A percentile compares a stretch with the other conserved stretches of the same genome.
Conservation (phyloP, 2,797 vertebrate species). For the Botia kubotai region DNA sequence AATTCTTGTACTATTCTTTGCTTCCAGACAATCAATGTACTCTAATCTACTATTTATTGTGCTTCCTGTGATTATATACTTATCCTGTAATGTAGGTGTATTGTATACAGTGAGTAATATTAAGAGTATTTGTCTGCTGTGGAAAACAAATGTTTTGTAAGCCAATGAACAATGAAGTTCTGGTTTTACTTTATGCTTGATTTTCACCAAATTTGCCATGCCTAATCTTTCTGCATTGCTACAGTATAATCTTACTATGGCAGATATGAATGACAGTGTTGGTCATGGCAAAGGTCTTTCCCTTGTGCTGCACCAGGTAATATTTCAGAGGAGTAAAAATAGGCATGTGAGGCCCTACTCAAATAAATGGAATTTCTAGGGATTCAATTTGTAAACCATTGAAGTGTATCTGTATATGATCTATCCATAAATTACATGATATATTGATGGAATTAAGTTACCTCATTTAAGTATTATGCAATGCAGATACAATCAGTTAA, state of each 20-base stretch:
- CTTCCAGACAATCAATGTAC: too few species aligned
- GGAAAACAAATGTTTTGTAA: background rate
- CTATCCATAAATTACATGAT: background rate
- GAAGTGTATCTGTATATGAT: background rate
- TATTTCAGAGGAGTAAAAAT: slow-evolving; percentile 72
- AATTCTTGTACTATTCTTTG: too few species aligned
- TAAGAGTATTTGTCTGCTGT: too few species aligned
- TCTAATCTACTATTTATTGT: too few species aligned
- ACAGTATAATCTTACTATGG: background rate
- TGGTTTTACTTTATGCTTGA: too few species aligned
- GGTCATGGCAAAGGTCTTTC: slow-evolving; percentile 24
- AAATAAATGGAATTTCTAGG: slow-evolving; percentile 38
- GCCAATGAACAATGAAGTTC: background rate
- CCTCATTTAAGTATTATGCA: too few species aligned
- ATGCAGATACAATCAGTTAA: background rate
- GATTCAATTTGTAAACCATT: background rate
- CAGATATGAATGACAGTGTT: background rate
- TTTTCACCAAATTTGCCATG: too few species aligned
- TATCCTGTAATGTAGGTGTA: too few species aligned
- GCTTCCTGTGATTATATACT: too few species aligned
- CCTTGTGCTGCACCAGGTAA: slow-evolving; percentile 37
- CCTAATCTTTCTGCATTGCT: too few species aligned
- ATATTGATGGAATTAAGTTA: background rate
- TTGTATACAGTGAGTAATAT: too few species aligned
- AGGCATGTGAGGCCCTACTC: slow-evolving; percentile 55